These are phyloP conservation scores for pig (Sus scrofa) DNA, from an alignment of 2,113 vertebrate genomes.

Conservation along the genomic window T2T-Sscrofa CM000819.6:90059001-90059500, in stretches of 20 bases:
- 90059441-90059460: not conserved
- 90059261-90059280: too few species aligned
- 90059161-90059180: not conserved
- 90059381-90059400: not conserved
- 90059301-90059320: too few species aligned
- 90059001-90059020: not conserved
- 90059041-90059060: too few species aligned
- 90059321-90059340: not conserved
- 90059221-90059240: not conserved
- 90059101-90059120: not conserved
- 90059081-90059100: not conserved
- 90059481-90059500: too few species aligned
- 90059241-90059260: not conserved
- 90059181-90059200: not conserved
- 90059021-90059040: not conserved
- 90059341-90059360: not conserved
- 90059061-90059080: not conserved
- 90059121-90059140: not conserved
- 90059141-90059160: not conserved
- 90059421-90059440: not conserved
- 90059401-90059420: not conserved
- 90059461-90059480: too few species aligned
- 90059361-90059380: not conserved
- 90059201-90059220: not conserved
- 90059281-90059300: rapidly evolving